Evolutionary conservation across 2,113 vertebrate species (phyloP).

Genomic region (Jacana jacana): DNA sequence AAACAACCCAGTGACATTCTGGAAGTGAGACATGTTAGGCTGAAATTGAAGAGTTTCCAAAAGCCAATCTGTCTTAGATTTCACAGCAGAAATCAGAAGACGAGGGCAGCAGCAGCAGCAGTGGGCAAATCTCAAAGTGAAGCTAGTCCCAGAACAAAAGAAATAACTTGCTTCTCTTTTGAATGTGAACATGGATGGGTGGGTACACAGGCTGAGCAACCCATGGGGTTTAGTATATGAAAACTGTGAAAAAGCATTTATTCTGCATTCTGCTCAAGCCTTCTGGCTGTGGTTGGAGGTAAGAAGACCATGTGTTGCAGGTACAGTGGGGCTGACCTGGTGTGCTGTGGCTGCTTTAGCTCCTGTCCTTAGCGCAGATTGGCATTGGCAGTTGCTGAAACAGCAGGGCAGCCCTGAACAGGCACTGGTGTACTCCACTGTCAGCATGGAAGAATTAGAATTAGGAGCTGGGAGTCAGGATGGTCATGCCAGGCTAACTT

Average conservation of each 20-base stretch:
- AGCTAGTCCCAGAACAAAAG: neutral
- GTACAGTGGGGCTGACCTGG: neutral
- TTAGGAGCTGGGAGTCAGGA: neutral
- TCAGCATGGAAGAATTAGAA: neutral
- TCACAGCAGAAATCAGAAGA: neutral
- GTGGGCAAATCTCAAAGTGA: neutral
- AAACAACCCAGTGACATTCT: neutral
- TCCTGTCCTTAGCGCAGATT: neutral
- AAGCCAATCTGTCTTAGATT: neutral
- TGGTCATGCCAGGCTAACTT: accelerated
- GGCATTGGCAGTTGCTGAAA: neutral
- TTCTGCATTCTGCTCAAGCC: neutral
- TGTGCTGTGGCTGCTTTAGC: neutral
- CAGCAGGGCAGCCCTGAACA: neutral
- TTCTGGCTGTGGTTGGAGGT: neutral
- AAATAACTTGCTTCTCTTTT: neutral
- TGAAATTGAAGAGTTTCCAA: neutral
- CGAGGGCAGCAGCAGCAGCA: neutral
- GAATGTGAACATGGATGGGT: neutral
- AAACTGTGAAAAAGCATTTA: neutral
- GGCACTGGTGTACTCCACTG: neutral
- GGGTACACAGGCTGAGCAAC: neutral
- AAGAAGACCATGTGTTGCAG: neutral
- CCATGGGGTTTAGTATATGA: neutral
- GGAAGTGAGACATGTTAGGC: neutral